Evolutionary conservation across 2,888 invertebrate species (phyloP).

Genomic region (Timema podura): DNA sequence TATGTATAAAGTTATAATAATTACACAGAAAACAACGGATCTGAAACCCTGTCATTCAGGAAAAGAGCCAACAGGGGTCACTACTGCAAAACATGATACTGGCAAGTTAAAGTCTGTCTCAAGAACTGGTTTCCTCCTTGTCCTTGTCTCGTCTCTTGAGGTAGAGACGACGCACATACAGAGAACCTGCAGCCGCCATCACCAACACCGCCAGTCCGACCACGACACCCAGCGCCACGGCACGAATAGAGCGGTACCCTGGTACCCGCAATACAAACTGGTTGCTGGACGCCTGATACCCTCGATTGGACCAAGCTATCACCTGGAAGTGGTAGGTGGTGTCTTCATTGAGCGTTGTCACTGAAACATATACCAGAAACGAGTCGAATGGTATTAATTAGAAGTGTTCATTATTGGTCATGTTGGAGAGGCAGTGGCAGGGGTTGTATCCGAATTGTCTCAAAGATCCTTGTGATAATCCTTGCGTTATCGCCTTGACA

Average conservation of each 20-base stretch:
- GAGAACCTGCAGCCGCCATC: slow-evolving; percentile 59
- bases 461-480: not conserved
- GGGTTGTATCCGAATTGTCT: not conserved
- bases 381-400: too few species aligned
- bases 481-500: slow-evolving; percentile 45
- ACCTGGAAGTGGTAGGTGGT: slow-evolving; percentile 71
- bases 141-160: slow-evolving; percentile 20
- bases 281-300: slow-evolving; percentile 59
- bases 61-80: too few species aligned
- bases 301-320: slow-evolving; percentile 55
- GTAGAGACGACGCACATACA: slow-evolving; percentile 46
- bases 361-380: slow-evolving; percentile 44
- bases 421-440: too few species aligned
- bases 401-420: too few species aligned
- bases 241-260: slow-evolving; percentile 64
- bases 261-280: slow-evolving; percentile 63
- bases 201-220: slow-evolving; percentile 64
- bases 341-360: slow-evolving; percentile 68
- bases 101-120: too few species aligned
- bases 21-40: too few species aligned
- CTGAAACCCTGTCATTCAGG: too few species aligned
- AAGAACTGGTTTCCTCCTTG: not conserved
- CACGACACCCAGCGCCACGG: slow-evolving; percentile 67
- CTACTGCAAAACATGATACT: too few species aligned
- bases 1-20: too few species aligned